Evolutionary conservation across 1,140 invertebrate genomes (phyloP).

Genomic region (Hormaphis cornu): DNA sequence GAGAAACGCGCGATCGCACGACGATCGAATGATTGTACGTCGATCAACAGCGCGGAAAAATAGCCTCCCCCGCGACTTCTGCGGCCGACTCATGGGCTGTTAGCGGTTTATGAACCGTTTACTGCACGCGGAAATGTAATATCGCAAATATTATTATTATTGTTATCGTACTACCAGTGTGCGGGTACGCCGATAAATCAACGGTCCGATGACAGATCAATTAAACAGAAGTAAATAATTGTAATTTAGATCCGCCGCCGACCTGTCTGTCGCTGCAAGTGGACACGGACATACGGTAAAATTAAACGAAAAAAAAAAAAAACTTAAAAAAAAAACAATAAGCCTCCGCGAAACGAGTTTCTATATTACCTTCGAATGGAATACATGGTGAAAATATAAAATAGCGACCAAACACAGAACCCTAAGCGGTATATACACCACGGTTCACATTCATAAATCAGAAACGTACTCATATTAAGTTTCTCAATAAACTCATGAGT

Average conservation of each 20-base stretch:
- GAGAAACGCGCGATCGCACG: too few relatives aligned
- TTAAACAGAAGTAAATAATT: conserved; percentile 23
- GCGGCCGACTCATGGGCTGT: background rate
- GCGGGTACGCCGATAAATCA: conserved; percentile 1
- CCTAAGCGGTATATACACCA: too few relatives aligned
- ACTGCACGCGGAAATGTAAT: background rate
- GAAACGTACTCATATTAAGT: background rate
- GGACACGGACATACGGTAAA: background rate
- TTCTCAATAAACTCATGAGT: too few relatives aligned
- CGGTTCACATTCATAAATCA: background rate
- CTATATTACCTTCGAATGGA: background rate
- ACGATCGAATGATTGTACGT: background rate
- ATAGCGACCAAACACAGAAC: background rate
- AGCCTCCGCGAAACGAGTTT: conserved; percentile 8
- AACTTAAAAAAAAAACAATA: background rate
- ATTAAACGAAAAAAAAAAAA: conserved; percentile 6
- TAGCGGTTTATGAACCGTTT: background rate
- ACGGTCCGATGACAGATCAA: conserved; percentile 6
- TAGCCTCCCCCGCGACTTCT: background rate
- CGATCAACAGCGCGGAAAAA: background rate
- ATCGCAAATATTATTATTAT: background rate
- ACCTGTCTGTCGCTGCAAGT: background rate
- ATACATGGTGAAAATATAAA: background rate
- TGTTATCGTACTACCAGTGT: background rate
- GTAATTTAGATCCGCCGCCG: conserved; percentile 13